Evolutionary conservation across 2,888 invertebrate genomes (phyloP).

Genomic region (Anorthoa munda): DNA sequence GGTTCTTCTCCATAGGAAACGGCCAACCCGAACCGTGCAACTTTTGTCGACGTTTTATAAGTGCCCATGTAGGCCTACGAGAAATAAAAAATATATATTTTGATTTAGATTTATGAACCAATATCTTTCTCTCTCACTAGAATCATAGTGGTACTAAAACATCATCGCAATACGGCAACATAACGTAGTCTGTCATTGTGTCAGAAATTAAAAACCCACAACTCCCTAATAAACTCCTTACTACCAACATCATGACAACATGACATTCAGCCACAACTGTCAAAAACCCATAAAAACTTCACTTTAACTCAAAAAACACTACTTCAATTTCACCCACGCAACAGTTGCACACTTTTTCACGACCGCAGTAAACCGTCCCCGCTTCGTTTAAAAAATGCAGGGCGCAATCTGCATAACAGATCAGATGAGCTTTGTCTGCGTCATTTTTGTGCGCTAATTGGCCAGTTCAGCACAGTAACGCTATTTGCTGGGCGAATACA

Average conservation of each 20-base stretch:
- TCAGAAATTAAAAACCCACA: slow-evolving; percentile 8
- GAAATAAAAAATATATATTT: too few relatives aligned
- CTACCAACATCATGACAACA: slow-evolving; percentile 30
- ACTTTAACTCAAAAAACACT: too few relatives aligned
- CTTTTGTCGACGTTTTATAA: too few relatives aligned
- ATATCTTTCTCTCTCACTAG: background rate
- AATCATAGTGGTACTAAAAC: background rate
- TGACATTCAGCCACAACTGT: background rate
- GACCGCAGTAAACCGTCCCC: slow-evolving; percentile 34
- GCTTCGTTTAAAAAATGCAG: slow-evolving; percentile 74
- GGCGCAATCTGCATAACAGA: slow-evolving; percentile 77
- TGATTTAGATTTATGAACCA: too few relatives aligned
- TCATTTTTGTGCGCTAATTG: slow-evolving; percentile 74
- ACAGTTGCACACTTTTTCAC: slow-evolving; percentile 40
- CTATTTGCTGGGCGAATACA: slow-evolving; percentile 63
- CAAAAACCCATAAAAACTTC: too few relatives aligned
- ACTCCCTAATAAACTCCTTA: slow-evolving; percentile 12
- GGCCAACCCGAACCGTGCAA: too few relatives aligned
- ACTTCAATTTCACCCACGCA: background rate
- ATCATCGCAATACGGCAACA: background rate
- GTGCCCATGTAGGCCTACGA: too few relatives aligned
- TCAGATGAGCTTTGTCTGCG: slow-evolving; percentile 69
- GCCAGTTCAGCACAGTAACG: slow-evolving; percentile 50
- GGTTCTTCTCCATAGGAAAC: too few relatives aligned
- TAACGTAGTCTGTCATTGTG: background rate